phyloP scores from a whole-genome alignment of 2,888 invertebrate species.

The Anodontia alba region DNA sequence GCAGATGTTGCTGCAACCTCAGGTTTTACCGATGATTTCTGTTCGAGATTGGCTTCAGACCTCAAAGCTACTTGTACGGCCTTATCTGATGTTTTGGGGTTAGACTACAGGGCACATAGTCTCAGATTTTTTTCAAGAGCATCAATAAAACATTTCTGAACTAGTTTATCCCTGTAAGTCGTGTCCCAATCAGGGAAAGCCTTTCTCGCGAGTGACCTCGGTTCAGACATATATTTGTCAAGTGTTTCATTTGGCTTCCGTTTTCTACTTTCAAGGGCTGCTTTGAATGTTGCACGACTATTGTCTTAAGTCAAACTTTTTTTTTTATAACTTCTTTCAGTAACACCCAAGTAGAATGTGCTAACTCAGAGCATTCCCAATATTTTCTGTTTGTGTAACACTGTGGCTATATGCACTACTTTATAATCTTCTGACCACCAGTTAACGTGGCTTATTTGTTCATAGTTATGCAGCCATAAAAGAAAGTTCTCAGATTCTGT shows the following conservation, averaged over 20 bases:
- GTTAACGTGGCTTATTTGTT: no score
- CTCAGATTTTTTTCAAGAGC: constrained; percentile 7
- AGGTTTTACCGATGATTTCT: neutral
- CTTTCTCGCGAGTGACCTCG: constrained; percentile 2
- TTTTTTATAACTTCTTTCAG: neutral
- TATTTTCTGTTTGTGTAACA: constrained; percentile 9
- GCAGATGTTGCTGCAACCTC: neutral
- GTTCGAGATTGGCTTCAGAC: constrained; percentile 2
- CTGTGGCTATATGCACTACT: no score
- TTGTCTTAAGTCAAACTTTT: no score
- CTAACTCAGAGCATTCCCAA: constrained; percentile 4
- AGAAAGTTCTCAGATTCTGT: no score
- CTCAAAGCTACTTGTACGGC: constrained; percentile 14
- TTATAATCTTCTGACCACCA: no score
- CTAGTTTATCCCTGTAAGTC: constrained; percentile 5
- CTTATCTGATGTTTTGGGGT: constrained; percentile 14
- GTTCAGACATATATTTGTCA: constrained; percentile 15
- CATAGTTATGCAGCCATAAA: no score
- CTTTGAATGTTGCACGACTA: neutral
- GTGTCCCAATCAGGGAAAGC: constrained; percentile 15
- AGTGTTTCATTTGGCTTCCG: neutral
- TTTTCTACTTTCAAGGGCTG: neutral
- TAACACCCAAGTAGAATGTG: neutral
- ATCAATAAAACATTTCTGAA: constrained; percentile 23
- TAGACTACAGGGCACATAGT: constrained; percentile 19